Evolutionary conservation across 2,888 invertebrate species (phyloP), one percentile per base, ranked within the genome.

Genomic region (Cistogaster globosa): DNA sequence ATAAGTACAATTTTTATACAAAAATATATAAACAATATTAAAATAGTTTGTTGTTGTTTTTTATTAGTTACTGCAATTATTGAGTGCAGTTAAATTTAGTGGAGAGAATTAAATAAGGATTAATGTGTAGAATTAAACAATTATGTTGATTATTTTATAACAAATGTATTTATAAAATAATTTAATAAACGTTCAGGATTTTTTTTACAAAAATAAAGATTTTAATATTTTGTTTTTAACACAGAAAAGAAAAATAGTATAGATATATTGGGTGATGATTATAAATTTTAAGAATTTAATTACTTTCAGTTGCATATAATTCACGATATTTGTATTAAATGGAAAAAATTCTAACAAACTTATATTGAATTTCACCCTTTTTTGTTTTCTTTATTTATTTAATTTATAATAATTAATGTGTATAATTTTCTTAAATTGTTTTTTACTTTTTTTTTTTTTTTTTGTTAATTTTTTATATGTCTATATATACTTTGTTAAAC

Each of bases 1-100:
- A 84, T 84, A 84, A 84, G 84, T 84, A 84, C 80, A 77, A 77
- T 77, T 77, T 80, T 72, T 67, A 72, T 67, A 84, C 76, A 80
- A 74, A 80, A 74, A 22, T 67, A 72, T 77, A 69, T 76, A 72
- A 80, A 72, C 68, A 84, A 51, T 65, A 74, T 71, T 63, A 20
- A 62, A 62, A 68, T 72, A 20, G 57, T 55, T 62, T 75, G 45
- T 53, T 63, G 51, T 53, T 22, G 20, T 22, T 32, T 8, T 55
- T 11, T 72, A 58, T 18, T 69, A 18, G 57, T 57, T 26, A 4
- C 26, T 26, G 26, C 1, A 20, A 42, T 14, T 58, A 32, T 74
- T 60, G 55, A 65, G 57, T 51, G 51, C 22, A 53, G 60, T 32
- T 42, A 42, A 12, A 12, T 42, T 48, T 48, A 48, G n/a, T 48